A percentile compares a stretch with the other conserved stretches of the same genome.
These are phyloP conservation scores for Megaceryle torquata DNA, from an alignment of 2,113 vertebrate genomes.

Conservation along the genomic window DNA sequence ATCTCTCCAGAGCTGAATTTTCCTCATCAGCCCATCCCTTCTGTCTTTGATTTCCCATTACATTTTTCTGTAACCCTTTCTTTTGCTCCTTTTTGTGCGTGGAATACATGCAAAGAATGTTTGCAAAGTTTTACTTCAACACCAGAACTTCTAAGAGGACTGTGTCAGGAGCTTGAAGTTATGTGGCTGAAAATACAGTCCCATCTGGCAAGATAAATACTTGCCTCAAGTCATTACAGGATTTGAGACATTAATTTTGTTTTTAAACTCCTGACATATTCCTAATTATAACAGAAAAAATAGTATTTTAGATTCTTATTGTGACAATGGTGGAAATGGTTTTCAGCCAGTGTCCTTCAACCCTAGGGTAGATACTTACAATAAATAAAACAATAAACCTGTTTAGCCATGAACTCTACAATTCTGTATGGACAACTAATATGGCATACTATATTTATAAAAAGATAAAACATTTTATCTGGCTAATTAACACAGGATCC, in stretches of 20 bases:
- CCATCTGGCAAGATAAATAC: background rate
- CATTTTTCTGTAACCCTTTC: background rate
- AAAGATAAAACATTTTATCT: background rate
- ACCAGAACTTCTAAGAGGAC: background rate
- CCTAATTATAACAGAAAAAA: background rate
- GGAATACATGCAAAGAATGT: background rate
- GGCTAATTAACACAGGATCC: background rate
- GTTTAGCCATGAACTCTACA: background rate
- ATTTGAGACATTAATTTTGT: background rate
- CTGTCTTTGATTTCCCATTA: background rate
- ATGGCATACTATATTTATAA: background rate
- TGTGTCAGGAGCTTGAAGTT: background rate
- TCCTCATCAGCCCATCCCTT: background rate
- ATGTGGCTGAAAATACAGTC: background rate
- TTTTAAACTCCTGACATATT: background rate
- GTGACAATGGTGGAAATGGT: background rate
- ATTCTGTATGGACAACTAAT: background rate
- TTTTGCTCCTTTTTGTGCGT: background rate
- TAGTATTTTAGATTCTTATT: background rate
- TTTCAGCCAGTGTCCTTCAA: background rate
- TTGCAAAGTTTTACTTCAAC: background rate
- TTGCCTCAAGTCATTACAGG: background rate
- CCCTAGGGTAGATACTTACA: background rate
- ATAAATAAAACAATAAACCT: background rate
- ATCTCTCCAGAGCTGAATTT: background rate